phyloP scores from a whole-genome alignment of 2,113 vertebrate species.

The Siphamia tubifer region DNA sequence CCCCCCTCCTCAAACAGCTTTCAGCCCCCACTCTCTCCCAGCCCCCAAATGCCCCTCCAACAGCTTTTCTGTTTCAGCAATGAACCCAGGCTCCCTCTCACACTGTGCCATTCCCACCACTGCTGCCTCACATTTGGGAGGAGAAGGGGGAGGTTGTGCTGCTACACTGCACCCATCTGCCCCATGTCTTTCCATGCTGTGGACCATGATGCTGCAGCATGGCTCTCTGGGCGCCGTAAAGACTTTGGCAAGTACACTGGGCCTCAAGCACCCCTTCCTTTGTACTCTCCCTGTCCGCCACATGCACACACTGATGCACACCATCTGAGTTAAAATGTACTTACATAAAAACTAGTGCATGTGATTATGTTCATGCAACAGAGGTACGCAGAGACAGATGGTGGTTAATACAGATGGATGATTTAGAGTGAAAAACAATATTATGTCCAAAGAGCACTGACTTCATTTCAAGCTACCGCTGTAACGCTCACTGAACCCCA shows the following conservation, averaged over 20 bases:
- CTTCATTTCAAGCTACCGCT: slow-evolving; percentile 2
- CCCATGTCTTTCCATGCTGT: slow-evolving; percentile 83
- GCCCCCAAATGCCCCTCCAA: slow-evolving; percentile 69
- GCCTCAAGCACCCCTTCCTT: slow-evolving; percentile 48
- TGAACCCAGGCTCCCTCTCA: slow-evolving; percentile 72
- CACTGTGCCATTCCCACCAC: slow-evolving; percentile 76
- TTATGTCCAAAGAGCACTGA: neutral
- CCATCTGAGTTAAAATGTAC: slow-evolving; percentile 65
- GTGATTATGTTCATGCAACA: slow-evolving; percentile 9
- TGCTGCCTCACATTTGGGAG: slow-evolving; percentile 71
- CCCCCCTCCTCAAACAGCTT: slow-evolving; percentile 47
- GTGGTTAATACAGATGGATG: slow-evolving; percentile 31
- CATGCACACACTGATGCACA: slow-evolving; percentile 60
- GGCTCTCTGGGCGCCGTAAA: slow-evolving; percentile 78
- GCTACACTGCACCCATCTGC: slow-evolving; percentile 85
- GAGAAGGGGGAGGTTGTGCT: slow-evolving; percentile 76
- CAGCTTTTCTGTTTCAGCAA: slow-evolving; percentile 73
- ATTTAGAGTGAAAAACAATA: slow-evolving; percentile 12
- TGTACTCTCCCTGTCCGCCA: slow-evolving; percentile 45
- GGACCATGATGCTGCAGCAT: slow-evolving; percentile 83
- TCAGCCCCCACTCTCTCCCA: slow-evolving; percentile 55
- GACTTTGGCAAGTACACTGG: slow-evolving; percentile 73
- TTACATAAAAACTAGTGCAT: slow-evolving; percentile 36
- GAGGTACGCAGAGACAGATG: slow-evolving; percentile 19
- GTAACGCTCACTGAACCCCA: slow-evolving; percentile 4